Conservation (phyloP, 2,888 invertebrate genomes). For the Acleris cristana region DNA sequence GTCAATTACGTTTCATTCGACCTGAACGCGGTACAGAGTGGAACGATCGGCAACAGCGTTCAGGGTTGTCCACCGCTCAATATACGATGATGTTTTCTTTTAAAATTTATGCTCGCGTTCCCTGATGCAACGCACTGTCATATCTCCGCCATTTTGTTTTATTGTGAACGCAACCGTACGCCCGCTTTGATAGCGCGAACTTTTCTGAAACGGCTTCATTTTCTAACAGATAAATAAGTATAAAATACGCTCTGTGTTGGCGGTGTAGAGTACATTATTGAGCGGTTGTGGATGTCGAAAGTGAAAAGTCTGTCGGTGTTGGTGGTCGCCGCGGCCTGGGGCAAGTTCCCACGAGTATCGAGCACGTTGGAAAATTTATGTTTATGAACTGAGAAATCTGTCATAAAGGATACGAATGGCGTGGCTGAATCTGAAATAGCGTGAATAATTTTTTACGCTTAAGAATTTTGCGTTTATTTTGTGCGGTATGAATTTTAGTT, state of each 20-base stretch:
- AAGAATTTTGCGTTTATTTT: conserved; percentile 45
- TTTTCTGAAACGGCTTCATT: conserved; percentile 77
- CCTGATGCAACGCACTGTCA: conserved; percentile 53
- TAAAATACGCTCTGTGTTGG: conserved; percentile 43
- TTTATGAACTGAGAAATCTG: conserved; percentile 82
- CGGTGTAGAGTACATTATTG: conserved; percentile 52
- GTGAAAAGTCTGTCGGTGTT: conserved; percentile 78
- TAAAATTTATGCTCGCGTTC: conserved; percentile 65
- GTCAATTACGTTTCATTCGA: conserved; percentile 10
- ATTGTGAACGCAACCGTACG: conserved; percentile 66
- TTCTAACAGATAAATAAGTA: conserved; percentile 55
- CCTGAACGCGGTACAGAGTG: conserved; percentile 39
- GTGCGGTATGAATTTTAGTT: conserved; percentile 25
- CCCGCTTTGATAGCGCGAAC: conserved; percentile 57
- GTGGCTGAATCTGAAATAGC: conserved; percentile 75
- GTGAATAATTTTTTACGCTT: conserved; percentile 78
- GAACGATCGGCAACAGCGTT: conserved; percentile 42
- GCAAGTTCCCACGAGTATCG: conserved; percentile 80
- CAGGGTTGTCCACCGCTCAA: conserved; percentile 50
- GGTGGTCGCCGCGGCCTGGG: conserved; percentile 75
- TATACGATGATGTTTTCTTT: conserved; percentile 66
- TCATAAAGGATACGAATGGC: conserved; percentile 79
- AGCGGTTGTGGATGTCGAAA: conserved; percentile 55
- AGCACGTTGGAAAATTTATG: conserved; percentile 80
- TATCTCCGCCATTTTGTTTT: conserved; percentile 69